A percentile compares a stretch with the other conserved stretches of the same genome.
Conservation (phyloP, 2,797 vertebrate species). For the Sarcophilus harrisii region DNA sequence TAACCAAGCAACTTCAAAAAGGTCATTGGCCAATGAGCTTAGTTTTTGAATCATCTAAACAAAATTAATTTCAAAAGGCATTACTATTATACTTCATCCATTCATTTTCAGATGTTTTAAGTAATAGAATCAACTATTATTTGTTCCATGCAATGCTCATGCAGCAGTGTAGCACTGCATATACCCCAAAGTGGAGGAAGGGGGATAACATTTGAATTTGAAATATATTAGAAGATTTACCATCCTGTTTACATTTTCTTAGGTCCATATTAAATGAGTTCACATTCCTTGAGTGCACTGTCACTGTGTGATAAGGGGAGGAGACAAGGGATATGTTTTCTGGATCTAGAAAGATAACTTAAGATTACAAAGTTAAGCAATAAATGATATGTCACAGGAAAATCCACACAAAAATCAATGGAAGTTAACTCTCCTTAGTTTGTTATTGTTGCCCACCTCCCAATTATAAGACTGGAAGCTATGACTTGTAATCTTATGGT, state of each 20-base stretch:
- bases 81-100: constrained; percentile 46
- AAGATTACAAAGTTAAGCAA: constrained; percentile 48
- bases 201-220: not conserved
- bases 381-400: constrained; percentile 17
- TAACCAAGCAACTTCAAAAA: constrained; percentile 52
- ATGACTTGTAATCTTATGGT: not conserved
- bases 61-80: constrained; percentile 44
- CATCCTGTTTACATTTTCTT: constrained; percentile 41
- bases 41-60: constrained; percentile 62
- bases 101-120: constrained; percentile 59
- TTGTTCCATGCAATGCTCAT: constrained; percentile 42
- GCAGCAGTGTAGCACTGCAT: not conserved
- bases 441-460: not conserved
- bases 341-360: not conserved
- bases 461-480: not conserved
- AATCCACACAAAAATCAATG: constrained; percentile 8
- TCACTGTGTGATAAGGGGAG: not conserved
- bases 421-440: constrained; percentile 3
- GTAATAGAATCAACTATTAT: constrained; percentile 37
- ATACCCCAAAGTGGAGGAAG: constrained; percentile 5
- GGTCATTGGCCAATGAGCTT: constrained; percentile 56
- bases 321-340: not conserved
- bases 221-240: not conserved
- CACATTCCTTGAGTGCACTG: not conserved
- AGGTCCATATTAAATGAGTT: not conserved